Base-by-base conservation (phyloP, 2,888 invertebrate species). In the Eupithecia tripunctaria region DNA sequence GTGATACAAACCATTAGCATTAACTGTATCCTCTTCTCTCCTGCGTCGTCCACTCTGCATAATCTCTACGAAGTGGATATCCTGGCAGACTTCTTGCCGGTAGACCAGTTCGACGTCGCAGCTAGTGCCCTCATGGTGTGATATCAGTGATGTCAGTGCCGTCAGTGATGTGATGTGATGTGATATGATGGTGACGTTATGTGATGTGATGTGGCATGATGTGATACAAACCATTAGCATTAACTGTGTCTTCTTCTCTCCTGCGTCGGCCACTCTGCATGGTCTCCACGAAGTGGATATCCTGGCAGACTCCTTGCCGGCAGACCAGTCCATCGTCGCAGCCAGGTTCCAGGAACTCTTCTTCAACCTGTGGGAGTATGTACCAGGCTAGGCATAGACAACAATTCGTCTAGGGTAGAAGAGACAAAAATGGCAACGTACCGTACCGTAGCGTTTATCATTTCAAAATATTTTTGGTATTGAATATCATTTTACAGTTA, bases 281-380 rank as follows among this genome's bases (percentile, higher is more conserved):
- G 62, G 62, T 62, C 18, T 62, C 12, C 59, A 67, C 89, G 0
- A 82, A 75, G 79, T 94, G 94, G 27, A 93, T 94, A 64, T 94
- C 94, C 83, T 93, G 93, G 77, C 94, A 94, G 60, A 68, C 76
- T 1, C 94, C 94, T 72, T 91, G 89, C 0, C 92, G 84, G 79
- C 93, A 94, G 38, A 94, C 94, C 82, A 93, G 84, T 0, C 93
- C 94, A 64, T 94, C 94, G 71, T 94, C 94, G 74, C 94, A 94
- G 5, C 94, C 94, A 0, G 94, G 93, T 78, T 93, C 94, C 29
- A 94, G 64, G 75, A 94, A 91, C 74, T 94, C 94, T 67, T 94
- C 94, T 76, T 94, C 94, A 2, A 94, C 89, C 94, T 94, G 10
- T 1, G 25, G 1, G 21, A 21, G 21, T 10, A n/a, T n/a, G n/a